Conservation (phyloP, 2,888 invertebrate genomes). For the Phanerotoma sp. region DNA sequence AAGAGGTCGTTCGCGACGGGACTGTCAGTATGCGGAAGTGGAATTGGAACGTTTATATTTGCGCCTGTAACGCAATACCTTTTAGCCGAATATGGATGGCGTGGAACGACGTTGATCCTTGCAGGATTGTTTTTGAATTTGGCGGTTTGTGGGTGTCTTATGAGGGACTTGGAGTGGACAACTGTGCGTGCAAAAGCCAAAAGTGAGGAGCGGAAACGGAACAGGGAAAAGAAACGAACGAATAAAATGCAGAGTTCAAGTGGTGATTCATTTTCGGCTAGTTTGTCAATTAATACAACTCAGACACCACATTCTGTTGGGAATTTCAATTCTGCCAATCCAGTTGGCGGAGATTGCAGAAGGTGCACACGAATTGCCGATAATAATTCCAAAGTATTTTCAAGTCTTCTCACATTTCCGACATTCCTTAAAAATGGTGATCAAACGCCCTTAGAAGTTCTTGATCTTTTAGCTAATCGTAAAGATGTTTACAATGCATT, state of each 20-base stretch:
- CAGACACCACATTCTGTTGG: constrained; percentile 56
- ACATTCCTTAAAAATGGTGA: constrained; percentile 80
- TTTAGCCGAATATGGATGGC: constrained; percentile 78
- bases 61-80: constrained; percentile 77
- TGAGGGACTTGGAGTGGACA: constrained; percentile 75
- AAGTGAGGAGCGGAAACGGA: constrained; percentile 66
- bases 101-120: constrained; percentile 78
- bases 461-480: constrained; percentile 70
- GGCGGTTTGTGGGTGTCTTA: constrained; percentile 77
- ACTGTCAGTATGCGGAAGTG: constrained; percentile 82
- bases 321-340: constrained; percentile 50
- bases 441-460: constrained; percentile 74
- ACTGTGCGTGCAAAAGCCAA: constrained; percentile 65
- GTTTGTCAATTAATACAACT: constrained; percentile 65
- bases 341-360: constrained; percentile 54
- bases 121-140: constrained; percentile 81
- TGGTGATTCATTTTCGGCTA: constrained; percentile 70
- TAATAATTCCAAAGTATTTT: constrained; percentile 63
- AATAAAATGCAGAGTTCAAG: constrained; percentile 65
- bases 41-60: constrained; percentile 85
- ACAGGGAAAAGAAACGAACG: constrained; percentile 61
- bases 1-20: constrained; percentile 83
- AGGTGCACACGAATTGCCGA: constrained; percentile 44
- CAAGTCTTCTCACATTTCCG: constrained; percentile 82
- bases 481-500: constrained; percentile 72